A percentile compares a stretch with the other conserved stretches of the same genome.
Conservation (phyloP, 2,113 vertebrate genomes). For the Ophiodon elongatus region DNA sequence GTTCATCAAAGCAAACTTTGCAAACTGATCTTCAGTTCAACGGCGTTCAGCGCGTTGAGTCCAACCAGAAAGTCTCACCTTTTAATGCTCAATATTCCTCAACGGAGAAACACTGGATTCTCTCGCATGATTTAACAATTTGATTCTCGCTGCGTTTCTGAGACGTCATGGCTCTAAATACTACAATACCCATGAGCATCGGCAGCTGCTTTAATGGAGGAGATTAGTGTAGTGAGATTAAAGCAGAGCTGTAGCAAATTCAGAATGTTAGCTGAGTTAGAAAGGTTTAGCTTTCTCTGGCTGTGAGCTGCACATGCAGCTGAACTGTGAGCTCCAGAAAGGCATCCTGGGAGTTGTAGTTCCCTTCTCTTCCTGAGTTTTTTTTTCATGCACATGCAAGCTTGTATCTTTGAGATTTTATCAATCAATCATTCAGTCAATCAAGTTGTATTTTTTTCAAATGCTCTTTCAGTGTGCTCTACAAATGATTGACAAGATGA, state of each 20-base stretch:
- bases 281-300: not conserved
- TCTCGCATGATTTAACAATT: not conserved
- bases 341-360: conserved; percentile 8
- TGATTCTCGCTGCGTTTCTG: not conserved
- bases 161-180: not conserved
- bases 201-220: not conserved
- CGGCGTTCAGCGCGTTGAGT: not conserved
- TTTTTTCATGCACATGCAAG: not conserved
- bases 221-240: not conserved
- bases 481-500: no score
- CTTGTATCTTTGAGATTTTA: no score
- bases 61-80: no score
- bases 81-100: not conserved
- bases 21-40: not conserved
- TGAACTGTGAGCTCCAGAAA: not conserved
- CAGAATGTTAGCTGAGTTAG: not conserved
- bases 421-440: no score
- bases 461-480: no score
- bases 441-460: no score
- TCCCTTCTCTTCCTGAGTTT: not conserved
- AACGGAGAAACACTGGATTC: not conserved
- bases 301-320: not conserved
- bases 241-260: not conserved
- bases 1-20: not conserved
- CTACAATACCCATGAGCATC: conserved; percentile 9